These are phyloP conservation scores for Drosophila sp. DNA, from an alignment of 1,140 invertebrate genomes.

Conservation along the genomic window DNA sequence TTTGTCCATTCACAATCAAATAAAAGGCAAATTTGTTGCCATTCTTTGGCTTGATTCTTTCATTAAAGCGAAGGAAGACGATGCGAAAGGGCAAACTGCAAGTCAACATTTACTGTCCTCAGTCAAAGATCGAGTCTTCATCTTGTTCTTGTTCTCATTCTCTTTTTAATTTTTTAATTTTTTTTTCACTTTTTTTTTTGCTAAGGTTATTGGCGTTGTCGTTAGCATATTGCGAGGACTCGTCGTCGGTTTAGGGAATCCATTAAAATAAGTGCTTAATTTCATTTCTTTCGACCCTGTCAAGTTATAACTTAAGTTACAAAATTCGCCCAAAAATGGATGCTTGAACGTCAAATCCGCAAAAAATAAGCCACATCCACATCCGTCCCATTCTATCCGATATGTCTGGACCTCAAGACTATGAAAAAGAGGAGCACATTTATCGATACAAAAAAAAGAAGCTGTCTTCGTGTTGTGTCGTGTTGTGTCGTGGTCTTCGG, in stretches of 20 bases:
- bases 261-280: conserved; percentile 78
- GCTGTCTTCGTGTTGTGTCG: conserved; percentile 41
- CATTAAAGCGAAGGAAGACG: conserved; percentile 42
- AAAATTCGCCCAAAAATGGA: conserved; percentile 63
- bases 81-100: conserved; percentile 7
- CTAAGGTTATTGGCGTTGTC: conserved; percentile 20
- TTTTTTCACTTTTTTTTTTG: not conserved
- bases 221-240: conserved; percentile 29
- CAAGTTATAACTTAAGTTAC: conserved; percentile 64
- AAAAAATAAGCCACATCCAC: conserved; percentile 48
- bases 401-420: conserved; percentile 18
- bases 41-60: conserved; percentile 46
- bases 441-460: conserved; percentile 37
- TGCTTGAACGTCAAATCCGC: conserved; percentile 63
- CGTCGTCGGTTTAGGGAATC: conserved; percentile 57
- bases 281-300: conserved; percentile 60
- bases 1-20: conserved; percentile 64
- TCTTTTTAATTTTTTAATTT: conserved; percentile 4
- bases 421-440: conserved; percentile 38
- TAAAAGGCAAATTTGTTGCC: conserved; percentile 73
- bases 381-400: conserved; percentile 51
- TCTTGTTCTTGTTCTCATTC: not conserved
- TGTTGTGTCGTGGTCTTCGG: conserved; percentile 5
- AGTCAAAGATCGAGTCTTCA: conserved; percentile 4
- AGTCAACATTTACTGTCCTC: conserved; percentile 49